Percentiles rank a stretch among this genome's conserved stretches.
Evolutionary conservation across 1,140 invertebrate species (phyloP).

Genomic region (Glomeris maerens): DNA sequence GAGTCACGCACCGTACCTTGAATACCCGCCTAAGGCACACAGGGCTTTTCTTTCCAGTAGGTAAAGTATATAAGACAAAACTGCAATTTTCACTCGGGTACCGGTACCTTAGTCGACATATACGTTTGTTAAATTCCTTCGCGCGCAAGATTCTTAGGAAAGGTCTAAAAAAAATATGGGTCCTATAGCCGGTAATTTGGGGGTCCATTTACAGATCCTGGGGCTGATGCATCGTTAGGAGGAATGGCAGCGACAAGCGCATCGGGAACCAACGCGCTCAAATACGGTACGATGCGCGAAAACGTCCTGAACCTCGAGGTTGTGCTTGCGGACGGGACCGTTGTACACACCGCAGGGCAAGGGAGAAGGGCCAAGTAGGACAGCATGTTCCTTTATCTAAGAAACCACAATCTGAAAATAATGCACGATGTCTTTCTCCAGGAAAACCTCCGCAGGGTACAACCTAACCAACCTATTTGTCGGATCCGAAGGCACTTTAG

Average conservation of each 20-base stretch:
- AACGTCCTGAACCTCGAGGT: constrained; percentile 44
- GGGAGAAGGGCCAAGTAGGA: constrained; percentile 33
- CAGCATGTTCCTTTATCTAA: background rate
- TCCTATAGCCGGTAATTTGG: too few relatives aligned
- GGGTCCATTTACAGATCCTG: constrained; percentile 33
- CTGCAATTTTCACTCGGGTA: background rate
- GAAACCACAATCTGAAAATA: background rate
- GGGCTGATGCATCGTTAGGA: constrained; percentile 42
- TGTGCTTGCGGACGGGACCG: constrained; percentile 38
- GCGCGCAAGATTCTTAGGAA: too few relatives aligned
- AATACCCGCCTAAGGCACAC: constrained; percentile 37
- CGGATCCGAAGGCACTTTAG: constrained; percentile 44
- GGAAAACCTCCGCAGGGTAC: constrained; percentile 43
- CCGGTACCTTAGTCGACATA: too few relatives aligned
- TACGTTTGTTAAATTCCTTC: too few relatives aligned
- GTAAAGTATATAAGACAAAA: constrained; percentile 22
- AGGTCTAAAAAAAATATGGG: too few relatives aligned
- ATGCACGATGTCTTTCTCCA: constrained; percentile 17
- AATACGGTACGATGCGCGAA: constrained; percentile 44
- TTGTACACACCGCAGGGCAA: constrained; percentile 39
- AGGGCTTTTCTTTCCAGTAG: constrained; percentile 42
- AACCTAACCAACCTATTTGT: constrained; percentile 44
- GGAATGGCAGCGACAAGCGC: constrained; percentile 44
- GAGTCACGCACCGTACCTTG: constrained; percentile 35
- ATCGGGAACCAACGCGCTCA: constrained; percentile 42